A percentile compares a stretch with the other conserved stretches of the same genome.
phyloP scores from a whole-genome alignment of 2,888 invertebrate genomes.

The Fragum whitleyi region DNA sequence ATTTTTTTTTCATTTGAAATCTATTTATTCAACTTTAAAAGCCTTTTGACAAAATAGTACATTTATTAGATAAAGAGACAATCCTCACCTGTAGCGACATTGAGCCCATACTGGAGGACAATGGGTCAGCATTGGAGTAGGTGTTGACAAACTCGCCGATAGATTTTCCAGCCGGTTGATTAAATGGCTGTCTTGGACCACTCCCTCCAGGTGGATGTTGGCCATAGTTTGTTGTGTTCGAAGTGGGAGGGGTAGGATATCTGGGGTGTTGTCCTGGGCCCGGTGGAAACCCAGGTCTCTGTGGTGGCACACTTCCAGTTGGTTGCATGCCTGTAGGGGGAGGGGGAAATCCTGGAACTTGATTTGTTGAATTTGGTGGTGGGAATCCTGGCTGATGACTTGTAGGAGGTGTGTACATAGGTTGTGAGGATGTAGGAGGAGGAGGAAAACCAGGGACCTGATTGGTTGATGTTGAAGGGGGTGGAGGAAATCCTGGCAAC shows the following conservation, averaged over 20 bases:
- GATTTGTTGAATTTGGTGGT: constrained; percentile 29
- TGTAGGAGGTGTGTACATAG: constrained; percentile 41
- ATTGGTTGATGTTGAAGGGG: constrained; percentile 39
- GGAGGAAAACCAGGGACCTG: constrained; percentile 52
- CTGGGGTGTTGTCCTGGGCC: constrained; percentile 25
- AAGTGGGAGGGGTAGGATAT: constrained; percentile 23
- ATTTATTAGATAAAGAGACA: no score
- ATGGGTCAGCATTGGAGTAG: constrained; percentile 37
- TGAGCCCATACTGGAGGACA: constrained; percentile 42
- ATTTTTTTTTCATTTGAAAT: no score
- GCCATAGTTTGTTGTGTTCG: background rate
- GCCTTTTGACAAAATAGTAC: no score
- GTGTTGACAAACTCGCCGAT: constrained; percentile 56
- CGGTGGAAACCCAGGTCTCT: constrained; percentile 49
- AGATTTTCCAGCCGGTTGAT: constrained; percentile 32
- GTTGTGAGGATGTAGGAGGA: constrained; percentile 35
- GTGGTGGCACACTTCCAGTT: background rate
- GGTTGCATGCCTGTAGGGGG: constrained; percentile 27
- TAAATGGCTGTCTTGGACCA: constrained; percentile 11
- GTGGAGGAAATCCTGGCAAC: constrained; percentile 49
- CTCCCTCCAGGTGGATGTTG: background rate
- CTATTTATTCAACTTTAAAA: no score
- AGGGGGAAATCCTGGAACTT: constrained; percentile 46
- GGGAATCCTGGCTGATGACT: constrained; percentile 57
- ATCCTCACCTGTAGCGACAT: constrained; percentile 67